Base-by-base conservation (phyloP, 2,113 vertebrate species). In the Cranoglanis bouderius region DNA sequence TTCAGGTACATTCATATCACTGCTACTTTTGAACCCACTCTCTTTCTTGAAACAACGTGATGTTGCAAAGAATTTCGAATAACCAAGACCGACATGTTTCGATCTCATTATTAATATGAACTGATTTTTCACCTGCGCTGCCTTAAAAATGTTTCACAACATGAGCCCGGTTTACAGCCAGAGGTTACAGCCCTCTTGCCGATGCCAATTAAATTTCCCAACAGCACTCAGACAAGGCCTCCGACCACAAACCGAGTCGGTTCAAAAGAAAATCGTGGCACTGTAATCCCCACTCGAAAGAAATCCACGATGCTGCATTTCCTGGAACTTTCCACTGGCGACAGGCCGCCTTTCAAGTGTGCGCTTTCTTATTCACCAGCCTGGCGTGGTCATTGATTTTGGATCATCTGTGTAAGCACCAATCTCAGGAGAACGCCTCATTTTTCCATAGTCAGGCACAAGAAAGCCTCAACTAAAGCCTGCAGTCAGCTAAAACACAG, bases 321-420 rank as follows among this genome's bases (percentile, higher is more conserved):
- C 57, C 38, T 84, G 90, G 84, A 91, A 81, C 53, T 51, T 74
- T 89, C 85, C 43, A 74, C 67, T 35, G 78, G n/a, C 85, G 90
- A 91, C 91, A 90, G 92, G 81, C 90, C 85, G 67, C 84, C 85
- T 92, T 90, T 92, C 72, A 95, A 88, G 90, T 92, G 90, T 91
- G 91, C 87, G 75, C 10, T 8, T 82, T 92, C 89, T 85, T 84
- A 88, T 92, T 92, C 93, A 90, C 92, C 89, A 63, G 89, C 93
- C 90, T 91, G 93, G 85, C 75, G 87, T 87, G 92, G 59, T 78
- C 93, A 95, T 94, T 95, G 94, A 97, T 95, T 93, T 92, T 88
- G 85, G 90, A 93, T 92, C 53, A 90, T 88, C 74, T 93, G 90
- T 91, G 90, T 92, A 92, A 91, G 92, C 89, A 93, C 93, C 65